A percentile compares a stretch with the other conserved stretches of the same genome.
Evolutionary conservation across 2,797 vertebrate genomes (phyloP).

Genomic region (Chanos chanos): DNA sequence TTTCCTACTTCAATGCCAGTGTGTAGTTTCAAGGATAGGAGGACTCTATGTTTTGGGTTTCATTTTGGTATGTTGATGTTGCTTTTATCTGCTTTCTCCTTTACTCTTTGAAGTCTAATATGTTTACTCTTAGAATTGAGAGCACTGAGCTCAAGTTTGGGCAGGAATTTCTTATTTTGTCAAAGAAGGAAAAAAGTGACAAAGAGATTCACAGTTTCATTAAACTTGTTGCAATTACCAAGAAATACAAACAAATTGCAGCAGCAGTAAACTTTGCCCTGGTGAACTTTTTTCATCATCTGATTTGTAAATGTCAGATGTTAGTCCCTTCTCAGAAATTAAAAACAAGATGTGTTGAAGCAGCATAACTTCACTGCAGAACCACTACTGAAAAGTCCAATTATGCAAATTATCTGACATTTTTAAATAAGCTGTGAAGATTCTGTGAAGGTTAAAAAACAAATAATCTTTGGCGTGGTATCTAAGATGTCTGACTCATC

Average conservation of each 20-base stretch:
- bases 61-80: slow-evolving; percentile 25
- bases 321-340: not conserved
- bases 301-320: slow-evolving; percentile 7
- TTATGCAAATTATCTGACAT: too few relatives aligned
- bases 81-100: slow-evolving; percentile 25
- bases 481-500: too few relatives aligned
- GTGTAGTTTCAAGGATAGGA: slow-evolving; percentile 23
- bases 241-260: too few relatives aligned
- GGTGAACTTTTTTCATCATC: slow-evolving; percentile 11
- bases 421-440: too few relatives aligned
- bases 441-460: too few relatives aligned
- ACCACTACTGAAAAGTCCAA: too few relatives aligned
- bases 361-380: too few relatives aligned
- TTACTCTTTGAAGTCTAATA: slow-evolving; percentile 38
- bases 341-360: not conserved
- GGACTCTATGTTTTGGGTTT: slow-evolving; percentile 24
- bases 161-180: slow-evolving; percentile 17
- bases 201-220: not conserved
- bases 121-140: slow-evolving; percentile 37
- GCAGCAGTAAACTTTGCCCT: too few relatives aligned
- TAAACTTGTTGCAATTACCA: too few relatives aligned
- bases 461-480: too few relatives aligned
- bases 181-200: not conserved
- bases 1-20: slow-evolving; percentile 21
- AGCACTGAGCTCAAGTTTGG: slow-evolving; percentile 25